Evolutionary conservation across 2,888 invertebrate genomes (phyloP), one percentile per base, ranked within the genome.

Genomic region (Parascotia fuliginaria): DNA sequence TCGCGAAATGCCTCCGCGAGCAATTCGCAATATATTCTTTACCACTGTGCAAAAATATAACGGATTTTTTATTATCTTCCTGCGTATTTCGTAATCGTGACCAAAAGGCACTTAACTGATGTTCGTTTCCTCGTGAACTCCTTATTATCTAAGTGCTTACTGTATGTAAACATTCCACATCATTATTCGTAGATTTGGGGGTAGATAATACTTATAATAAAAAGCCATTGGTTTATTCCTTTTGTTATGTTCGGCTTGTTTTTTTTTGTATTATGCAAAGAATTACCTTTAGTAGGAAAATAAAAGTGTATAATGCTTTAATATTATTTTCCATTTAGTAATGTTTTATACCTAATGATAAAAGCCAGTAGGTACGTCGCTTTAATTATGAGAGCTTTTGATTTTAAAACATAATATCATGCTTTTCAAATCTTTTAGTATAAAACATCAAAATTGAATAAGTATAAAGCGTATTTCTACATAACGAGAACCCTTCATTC

Each of bases 21-120:
- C 81, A 73, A 81, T 83, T 81, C 73, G 65, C 70, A 55, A 74
- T 74, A 73, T 79, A 79, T 80, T 78, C 74, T 75, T 73, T 73
- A 73, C 75, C 69, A 70, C 62, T 65, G 62, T 58, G 69, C 60
- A 60, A 61, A 79, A 77, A 75, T 73, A 75, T 78, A 75, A 77
- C 68, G 74, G 65, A 69, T 77, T 80, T 77, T 80, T 77, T 78
- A 75, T 71, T 69, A 65, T 74, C 68, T 67, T 34, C 34, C 40
- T 32, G 46, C 66, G 57, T 55, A 55, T 65, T 62, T 49, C 51
- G 57, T 71, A 68, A 70, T 71, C 62, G 56, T 51, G 43, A 48
- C 55, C 38, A 32, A 60, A 59, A 59, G 60, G 57, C 65, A 60
- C 66, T 71, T 69, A 67, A 63, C 54, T 51, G 52, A 50, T 57